Conservation (phyloP, 2,113 vertebrate species). For the Antigone vipio region DNA sequence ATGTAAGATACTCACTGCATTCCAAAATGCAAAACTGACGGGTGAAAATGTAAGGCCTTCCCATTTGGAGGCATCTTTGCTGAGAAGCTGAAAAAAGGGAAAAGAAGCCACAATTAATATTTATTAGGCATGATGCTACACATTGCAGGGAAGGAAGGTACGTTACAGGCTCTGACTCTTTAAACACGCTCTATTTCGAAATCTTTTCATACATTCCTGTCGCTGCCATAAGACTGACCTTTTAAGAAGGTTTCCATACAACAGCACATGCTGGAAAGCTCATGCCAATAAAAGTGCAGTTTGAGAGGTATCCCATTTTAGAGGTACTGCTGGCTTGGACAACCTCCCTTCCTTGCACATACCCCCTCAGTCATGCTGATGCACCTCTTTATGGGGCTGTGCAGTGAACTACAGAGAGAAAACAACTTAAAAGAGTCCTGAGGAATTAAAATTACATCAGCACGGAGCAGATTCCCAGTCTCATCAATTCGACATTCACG, state of each 20-base stretch:
- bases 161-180: background rate
- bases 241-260: background rate
- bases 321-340: background rate
- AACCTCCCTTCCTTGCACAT: background rate
- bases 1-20: conserved; percentile 86
- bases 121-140: background rate
- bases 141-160: background rate
- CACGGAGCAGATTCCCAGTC: background rate
- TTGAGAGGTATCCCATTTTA: background rate
- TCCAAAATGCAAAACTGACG: conserved; percentile 90
- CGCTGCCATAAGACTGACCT: rapidly evolving
- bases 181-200: background rate
- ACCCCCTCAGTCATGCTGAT: background rate
- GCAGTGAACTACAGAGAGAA: background rate
- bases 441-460: background rate
- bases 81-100: conserved; percentile 79
- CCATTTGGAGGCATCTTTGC: conserved; percentile 80
- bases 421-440: background rate
- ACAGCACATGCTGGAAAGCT: background rate
- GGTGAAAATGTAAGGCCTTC: conserved; percentile 89
- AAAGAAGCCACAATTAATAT: background rate
- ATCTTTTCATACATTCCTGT: background rate
- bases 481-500: rapidly evolving
- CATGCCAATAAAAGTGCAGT: background rate
- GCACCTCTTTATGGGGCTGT: background rate